Evolutionary conservation across 2,113 vertebrate genomes (phyloP).

Genomic region (Onychorhynchus coronatus): DNA sequence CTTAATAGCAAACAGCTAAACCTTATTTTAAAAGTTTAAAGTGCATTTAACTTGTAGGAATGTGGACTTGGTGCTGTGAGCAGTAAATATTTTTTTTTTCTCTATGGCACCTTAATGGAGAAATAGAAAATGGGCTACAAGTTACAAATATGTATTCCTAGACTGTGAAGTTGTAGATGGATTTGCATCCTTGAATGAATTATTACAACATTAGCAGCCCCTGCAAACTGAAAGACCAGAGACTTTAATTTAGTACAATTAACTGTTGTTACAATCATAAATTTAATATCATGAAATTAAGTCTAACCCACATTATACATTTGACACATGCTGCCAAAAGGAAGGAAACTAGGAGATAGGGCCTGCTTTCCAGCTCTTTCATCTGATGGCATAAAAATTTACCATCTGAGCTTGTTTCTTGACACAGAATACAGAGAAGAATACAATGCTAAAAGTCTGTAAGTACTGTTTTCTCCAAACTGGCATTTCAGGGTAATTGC

Average conservation of each 20-base stretch:
- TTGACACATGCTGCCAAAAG: background rate
- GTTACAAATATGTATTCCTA: background rate
- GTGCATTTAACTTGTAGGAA: background rate
- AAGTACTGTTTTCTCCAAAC: background rate
- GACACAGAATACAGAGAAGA: background rate
- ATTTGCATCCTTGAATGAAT: background rate
- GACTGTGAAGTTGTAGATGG: background rate
- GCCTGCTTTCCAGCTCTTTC: background rate
- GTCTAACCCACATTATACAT: background rate
- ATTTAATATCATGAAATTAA: background rate
- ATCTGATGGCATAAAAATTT: background rate
- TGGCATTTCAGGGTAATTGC: background rate
- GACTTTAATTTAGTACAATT: background rate
- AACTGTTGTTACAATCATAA: background rate
- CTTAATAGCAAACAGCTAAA: background rate
- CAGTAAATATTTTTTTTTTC: background rate
- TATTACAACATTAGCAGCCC: background rate
- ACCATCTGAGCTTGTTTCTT: background rate
- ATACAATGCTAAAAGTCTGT: background rate
- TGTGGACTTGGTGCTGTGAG: background rate
- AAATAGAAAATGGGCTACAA: background rate
- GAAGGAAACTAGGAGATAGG: background rate
- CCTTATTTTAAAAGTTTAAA: background rate
- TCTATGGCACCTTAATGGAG: background rate
- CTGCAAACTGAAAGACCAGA: background rate